These are phyloP conservation scores for Misgurnus anguillicaudatus DNA, from an alignment of 2,113 vertebrate species.

Conservation along the genomic window DNA sequence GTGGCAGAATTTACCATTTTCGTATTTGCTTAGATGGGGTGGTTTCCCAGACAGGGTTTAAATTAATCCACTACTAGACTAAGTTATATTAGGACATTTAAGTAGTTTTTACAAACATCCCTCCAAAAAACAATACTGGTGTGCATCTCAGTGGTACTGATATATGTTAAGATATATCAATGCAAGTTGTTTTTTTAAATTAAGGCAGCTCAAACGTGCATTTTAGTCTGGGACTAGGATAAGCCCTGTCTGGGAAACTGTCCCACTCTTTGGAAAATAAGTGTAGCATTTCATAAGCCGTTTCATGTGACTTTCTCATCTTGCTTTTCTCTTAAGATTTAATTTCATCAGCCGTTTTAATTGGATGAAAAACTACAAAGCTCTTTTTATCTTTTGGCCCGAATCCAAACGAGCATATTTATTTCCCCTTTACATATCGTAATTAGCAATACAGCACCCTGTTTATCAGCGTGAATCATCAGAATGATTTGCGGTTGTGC, in stretches of 20 bases:
- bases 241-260: no score
- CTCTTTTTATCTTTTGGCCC: not conserved
- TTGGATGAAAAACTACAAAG: not conserved
- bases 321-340: not conserved
- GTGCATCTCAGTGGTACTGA: no score
- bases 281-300: not conserved
- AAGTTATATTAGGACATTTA: no score
- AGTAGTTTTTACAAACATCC: no score
- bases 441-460: conserved; percentile 11
- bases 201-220: not conserved
- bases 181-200: no score
- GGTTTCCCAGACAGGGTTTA: no score
- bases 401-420: not conserved
- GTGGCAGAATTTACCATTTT: no score
- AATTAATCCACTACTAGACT: no score
- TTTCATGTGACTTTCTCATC: not conserved
- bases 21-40: no score
- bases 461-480: conserved; percentile 7
- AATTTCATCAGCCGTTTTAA: conserved; percentile 21
- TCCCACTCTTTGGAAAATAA: no score
- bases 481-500: conserved; percentile 32
- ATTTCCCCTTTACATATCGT: conserved; percentile 5
- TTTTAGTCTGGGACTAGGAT: not conserved
- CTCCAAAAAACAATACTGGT: no score
- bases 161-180: no score